Evolutionary conservation across 2,888 invertebrate genomes (phyloP), one percentile per base, ranked within the genome.

Genomic region (Andrena marginata): DNA sequence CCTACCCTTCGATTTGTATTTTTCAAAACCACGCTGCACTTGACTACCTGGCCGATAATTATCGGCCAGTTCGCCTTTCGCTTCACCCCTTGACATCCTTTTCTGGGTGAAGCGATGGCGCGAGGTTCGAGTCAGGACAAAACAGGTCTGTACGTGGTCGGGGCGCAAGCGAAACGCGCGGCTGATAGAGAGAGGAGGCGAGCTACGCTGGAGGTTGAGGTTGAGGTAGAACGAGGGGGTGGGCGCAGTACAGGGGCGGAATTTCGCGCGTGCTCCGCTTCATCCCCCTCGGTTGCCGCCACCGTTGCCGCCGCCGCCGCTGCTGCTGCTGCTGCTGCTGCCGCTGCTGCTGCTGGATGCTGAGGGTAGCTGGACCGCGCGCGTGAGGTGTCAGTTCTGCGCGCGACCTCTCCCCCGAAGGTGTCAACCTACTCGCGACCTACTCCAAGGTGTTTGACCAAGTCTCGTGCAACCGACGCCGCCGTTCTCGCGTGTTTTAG

Each of bases 241-340:
- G 64, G 87, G 70, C 20, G 80, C 78, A 73, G 87, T 70, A 78
- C 79, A 89, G 91, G 88, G 91, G 90, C 87, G 90, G 90, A 92
- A 93, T 93, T 93, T 93, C 93, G 93, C 93, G 93, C 93, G 93
- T 93, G 93, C 93, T 92, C 93, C 89, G 93, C 91, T 92, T 90
- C 88, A 90, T 90, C 91, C 92, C 90, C 85, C 84, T 85, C 86
- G 85, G 84, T 87, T 85, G 82, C 83, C 77, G 84, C 77, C 79
- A 67, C 81, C 75, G 84, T 49, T 73, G 78, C 79, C 68, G 85
- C 54, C 60, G 85, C 51, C 33, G 33, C 31, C 31, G 31, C 31
- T 0, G 31, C 31, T 1, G 33, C 33, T 23, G 77, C 79, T 42
- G 64, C 73, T 51, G 81, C 56, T 51, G 85, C 68, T 80, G 77